Conservation (phyloP, 2,113 vertebrate species). For the Sitta europaea region DNA sequence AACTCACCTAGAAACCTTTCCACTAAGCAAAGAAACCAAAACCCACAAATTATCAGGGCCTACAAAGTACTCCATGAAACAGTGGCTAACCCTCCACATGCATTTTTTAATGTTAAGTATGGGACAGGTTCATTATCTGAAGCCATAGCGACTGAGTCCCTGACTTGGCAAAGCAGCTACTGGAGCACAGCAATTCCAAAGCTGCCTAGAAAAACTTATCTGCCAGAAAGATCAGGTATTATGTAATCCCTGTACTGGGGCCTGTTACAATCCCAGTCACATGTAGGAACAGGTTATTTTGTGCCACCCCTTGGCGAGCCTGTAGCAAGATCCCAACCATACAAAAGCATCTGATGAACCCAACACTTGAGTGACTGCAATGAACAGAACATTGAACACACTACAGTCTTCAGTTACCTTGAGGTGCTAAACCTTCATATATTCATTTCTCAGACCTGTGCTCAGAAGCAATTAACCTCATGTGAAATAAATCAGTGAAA, state of each 20-base stretch:
- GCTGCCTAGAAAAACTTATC: neutral
- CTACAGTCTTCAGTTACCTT: neutral
- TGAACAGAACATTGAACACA: neutral
- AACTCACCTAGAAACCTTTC: neutral
- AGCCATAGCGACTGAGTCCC: neutral
- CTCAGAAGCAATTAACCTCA: slow-evolving; percentile 46
- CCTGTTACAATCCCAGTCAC: slow-evolving; percentile 2
- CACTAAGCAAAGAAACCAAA: neutral
- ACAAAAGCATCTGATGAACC: neutral
- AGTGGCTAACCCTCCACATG: neutral
- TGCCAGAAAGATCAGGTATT: slow-evolving; percentile 5
- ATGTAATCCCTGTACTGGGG: neutral
- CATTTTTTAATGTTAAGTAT: neutral
- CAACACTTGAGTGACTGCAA: neutral
- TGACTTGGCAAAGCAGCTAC: slow-evolving; percentile 7
- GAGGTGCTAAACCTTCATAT: neutral
- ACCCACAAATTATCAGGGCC: neutral
- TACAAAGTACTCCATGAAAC: neutral
- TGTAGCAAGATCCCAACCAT: neutral
- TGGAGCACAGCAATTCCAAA: neutral
- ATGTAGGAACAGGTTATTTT: neutral
- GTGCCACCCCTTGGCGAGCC: neutral
- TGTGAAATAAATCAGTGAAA: slow-evolving; percentile 37
- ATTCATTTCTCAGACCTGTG: neutral
- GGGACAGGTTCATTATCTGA: neutral